phyloP scores from a whole-genome alignment of 2,888 invertebrate genomes.

The Tholera decimalis region DNA sequence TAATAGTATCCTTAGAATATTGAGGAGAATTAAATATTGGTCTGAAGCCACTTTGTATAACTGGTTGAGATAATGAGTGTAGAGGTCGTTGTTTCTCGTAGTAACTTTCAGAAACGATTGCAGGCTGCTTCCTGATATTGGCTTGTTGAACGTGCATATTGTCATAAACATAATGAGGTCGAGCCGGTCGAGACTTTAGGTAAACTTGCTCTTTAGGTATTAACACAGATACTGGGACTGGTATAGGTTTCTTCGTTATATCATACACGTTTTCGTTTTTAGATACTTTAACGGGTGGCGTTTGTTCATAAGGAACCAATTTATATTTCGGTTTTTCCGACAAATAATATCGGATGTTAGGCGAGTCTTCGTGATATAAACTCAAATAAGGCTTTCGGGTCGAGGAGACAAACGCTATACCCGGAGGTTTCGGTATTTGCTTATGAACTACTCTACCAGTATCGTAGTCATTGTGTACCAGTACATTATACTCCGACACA shows the following conservation, averaged over 20 bases:
- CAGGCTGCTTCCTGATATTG: conserved; percentile 73
- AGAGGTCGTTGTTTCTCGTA: conserved; percentile 81
- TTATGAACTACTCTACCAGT: conserved; percentile 76
- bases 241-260: conserved; percentile 71
- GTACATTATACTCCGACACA: conserved; percentile 68
- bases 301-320: conserved; percentile 89
- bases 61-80: conserved; percentile 71
- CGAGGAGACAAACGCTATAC: conserved; percentile 67
- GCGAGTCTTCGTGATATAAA: conserved; percentile 75
- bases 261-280: conserved; percentile 72
- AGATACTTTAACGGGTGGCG: conserved; percentile 80
- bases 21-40: conserved; percentile 76
- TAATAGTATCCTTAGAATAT: conserved; percentile 71
- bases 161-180: conserved; percentile 78
- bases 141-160: conserved; percentile 72
- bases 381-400: conserved; percentile 81
- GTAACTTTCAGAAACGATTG: conserved; percentile 83
- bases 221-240: conserved; percentile 69
- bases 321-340: conserved; percentile 85
- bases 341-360: conserved; percentile 82
- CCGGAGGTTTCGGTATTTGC: conserved; percentile 73
- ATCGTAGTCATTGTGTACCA: conserved; percentile 73
- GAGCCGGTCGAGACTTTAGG: conserved; percentile 78
- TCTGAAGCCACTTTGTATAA: conserved; percentile 83
- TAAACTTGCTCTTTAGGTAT: conserved; percentile 79